These are phyloP conservation scores for Thermophis baileyi DNA, from an alignment of 2,113 vertebrate genomes.

Conservation along the genomic window DNA sequence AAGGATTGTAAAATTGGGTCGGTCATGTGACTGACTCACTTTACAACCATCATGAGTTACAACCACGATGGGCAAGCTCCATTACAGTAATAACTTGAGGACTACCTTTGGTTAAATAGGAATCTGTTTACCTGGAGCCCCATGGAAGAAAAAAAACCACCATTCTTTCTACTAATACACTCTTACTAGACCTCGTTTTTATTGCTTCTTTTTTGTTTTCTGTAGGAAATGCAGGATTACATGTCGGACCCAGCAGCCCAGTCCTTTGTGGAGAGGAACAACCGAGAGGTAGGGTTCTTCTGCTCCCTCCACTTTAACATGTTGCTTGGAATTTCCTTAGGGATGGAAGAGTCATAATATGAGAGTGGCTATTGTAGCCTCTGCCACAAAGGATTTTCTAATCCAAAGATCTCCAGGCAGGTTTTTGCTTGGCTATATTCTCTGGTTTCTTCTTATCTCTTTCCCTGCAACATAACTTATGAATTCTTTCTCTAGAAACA, in stretches of 20 bases:
- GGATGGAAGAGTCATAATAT: background rate
- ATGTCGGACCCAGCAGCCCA: slow-evolving; percentile 72
- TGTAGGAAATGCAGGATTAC: slow-evolving; percentile 80
- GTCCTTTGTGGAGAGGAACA: slow-evolving; percentile 75
- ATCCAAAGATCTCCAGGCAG: background rate
- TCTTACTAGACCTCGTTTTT: background rate
- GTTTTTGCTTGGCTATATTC: background rate
- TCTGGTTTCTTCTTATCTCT: background rate
- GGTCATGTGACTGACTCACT: too few species aligned
- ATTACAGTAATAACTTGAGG: background rate
- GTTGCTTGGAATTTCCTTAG: background rate
- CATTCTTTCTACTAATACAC: too few species aligned
- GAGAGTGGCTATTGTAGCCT: background rate
- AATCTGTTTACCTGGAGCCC: too few species aligned
- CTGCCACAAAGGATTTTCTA: background rate
- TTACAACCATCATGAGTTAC: background rate
- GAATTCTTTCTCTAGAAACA: background rate
- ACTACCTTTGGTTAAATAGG: background rate
- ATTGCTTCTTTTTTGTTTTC: background rate
- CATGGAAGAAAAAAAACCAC: background rate
- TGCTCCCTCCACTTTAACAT: too few species aligned
- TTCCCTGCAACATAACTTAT: background rate
- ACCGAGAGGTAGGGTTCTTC: slow-evolving; percentile 64
- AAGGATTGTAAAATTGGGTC: background rate
- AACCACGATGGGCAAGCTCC: background rate